phyloP scores from a whole-genome alignment of 2,797 vertebrate species.

The Cheirogaleus major region DNA sequence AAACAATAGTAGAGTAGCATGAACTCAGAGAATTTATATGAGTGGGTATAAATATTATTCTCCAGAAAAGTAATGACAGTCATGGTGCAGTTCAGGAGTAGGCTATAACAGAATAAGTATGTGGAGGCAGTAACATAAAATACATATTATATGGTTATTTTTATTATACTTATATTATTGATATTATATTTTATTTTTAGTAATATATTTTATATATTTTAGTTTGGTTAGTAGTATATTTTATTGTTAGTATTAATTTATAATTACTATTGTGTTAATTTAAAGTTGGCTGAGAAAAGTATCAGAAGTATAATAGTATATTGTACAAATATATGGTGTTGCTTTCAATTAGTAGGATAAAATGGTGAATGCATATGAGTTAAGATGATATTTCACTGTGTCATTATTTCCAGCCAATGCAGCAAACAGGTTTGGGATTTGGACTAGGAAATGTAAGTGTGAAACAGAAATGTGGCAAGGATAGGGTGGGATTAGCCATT shows the following conservation, averaged over 20 bases:
- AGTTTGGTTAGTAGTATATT: background rate
- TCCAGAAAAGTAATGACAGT: background rate
- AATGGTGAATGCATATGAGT: background rate
- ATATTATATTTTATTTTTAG: background rate
- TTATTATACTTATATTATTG: background rate
- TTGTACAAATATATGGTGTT: fast-evolving
- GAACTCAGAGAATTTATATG: background rate
- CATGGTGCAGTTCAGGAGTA: background rate
- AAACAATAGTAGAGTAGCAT: background rate
- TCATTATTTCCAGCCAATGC: background rate
- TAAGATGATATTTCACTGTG: background rate
- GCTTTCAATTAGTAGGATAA: background rate
- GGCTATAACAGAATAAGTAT: background rate
- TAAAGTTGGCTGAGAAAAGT: background rate
- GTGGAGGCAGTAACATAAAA: background rate
- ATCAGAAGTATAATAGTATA: background rate
- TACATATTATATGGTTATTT: background rate
- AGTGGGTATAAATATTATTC: background rate
- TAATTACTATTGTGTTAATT: background rate
- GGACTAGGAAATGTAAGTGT: background rate
- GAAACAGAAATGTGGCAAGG: conserved; percentile 6
- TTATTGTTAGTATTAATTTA: background rate
- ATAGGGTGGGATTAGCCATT: background rate
- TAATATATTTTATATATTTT: background rate
- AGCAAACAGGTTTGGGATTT: conserved; percentile 14